These are phyloP conservation scores for Microplitis deprimator DNA, from an alignment of 2,888 invertebrate genomes.

Conservation along the genomic window DNA sequence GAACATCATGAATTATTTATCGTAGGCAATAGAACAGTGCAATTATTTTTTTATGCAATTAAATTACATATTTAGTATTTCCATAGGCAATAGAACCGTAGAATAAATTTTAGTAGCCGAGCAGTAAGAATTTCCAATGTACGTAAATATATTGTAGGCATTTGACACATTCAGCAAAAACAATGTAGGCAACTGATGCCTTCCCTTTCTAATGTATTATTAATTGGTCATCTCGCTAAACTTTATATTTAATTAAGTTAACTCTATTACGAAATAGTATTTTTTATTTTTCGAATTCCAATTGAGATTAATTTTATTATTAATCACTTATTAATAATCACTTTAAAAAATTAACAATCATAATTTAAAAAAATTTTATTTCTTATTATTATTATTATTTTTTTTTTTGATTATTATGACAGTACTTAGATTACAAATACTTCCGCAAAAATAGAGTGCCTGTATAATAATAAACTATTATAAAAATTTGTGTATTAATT, in stretches of 20 bases:
- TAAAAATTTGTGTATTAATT: slow-evolving; percentile 27
- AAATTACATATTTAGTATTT: too few species aligned
- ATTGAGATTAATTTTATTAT: not conserved
- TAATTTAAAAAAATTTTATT: not conserved
- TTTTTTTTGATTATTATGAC: slow-evolving; percentile 2
- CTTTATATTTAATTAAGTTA: not conserved
- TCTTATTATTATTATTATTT: not conserved
- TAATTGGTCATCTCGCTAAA: not conserved
- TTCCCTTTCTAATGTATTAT: not conserved
- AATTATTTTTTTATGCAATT: too few species aligned
- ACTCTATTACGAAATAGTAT: not conserved
- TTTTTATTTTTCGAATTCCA: slow-evolving; percentile 1
- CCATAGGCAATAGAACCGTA: too few species aligned
- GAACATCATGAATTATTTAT: too few species aligned
- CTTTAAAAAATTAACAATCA: too few species aligned
- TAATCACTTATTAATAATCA: not conserved
- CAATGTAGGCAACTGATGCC: too few species aligned
- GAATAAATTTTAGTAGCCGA: too few species aligned
- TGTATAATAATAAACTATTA: slow-evolving; percentile 35
- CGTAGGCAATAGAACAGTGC: too few species aligned
- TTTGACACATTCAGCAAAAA: too few species aligned
- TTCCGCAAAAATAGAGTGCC: slow-evolving; percentile 45
- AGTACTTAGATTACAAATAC: slow-evolving; percentile 40
- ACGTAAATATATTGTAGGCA: too few species aligned
- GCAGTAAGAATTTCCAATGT: too few species aligned